Conservation (phyloP, 2,888 invertebrate genomes). For the Caenorhabditis virilis region DNA sequence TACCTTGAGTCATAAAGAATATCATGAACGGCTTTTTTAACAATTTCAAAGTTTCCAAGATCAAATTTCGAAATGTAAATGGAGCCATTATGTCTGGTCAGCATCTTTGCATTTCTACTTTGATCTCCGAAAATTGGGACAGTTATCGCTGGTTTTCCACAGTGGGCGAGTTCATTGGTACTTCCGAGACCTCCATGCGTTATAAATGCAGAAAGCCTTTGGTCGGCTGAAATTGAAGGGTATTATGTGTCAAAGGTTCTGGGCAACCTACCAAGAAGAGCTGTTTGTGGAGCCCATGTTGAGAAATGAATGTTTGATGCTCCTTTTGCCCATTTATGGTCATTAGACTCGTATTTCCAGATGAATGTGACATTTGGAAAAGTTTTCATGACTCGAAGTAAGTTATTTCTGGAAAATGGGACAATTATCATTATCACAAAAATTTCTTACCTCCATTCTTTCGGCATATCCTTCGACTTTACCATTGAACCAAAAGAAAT, state of each 20-base stretch:
- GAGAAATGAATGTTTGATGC: conserved; percentile 40
- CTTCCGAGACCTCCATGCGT: conserved; percentile 34
- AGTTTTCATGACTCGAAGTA: conserved; percentile 16
- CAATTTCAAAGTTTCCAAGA: conserved; percentile 17
- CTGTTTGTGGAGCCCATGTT: conserved; percentile 53
- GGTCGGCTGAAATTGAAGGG: conserved; percentile 14
- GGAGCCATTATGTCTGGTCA: conserved; percentile 36
- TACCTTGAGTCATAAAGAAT: conserved; percentile 38
- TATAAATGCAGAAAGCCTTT: conserved; percentile 23
- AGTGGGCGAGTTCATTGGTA: conserved; percentile 24
- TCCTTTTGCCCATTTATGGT: conserved; percentile 18
- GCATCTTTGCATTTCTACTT: conserved; percentile 45
- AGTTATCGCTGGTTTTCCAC: conserved; percentile 25
- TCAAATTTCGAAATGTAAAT: conserved; percentile 34
- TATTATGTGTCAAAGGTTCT: not conserved
- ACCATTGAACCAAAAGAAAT: too few relatives aligned
- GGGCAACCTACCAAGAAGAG: conserved; percentile 37
- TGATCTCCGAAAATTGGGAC: conserved; percentile 49
- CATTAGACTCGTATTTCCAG: conserved; percentile 49
- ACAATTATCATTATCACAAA: too few relatives aligned
- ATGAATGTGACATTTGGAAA: conserved; percentile 47
- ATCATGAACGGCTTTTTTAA: conserved; percentile 15
- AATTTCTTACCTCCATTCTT: too few relatives aligned
- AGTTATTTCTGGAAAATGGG: conserved; percentile 21
- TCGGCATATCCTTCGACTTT: conserved; percentile 3